Percentiles rank a stretch among this genome's conserved stretches.
These are phyloP conservation scores for Ptychoptera contaminata DNA, from an alignment of 2,888 invertebrate genomes.

Conservation along the genomic window DNA sequence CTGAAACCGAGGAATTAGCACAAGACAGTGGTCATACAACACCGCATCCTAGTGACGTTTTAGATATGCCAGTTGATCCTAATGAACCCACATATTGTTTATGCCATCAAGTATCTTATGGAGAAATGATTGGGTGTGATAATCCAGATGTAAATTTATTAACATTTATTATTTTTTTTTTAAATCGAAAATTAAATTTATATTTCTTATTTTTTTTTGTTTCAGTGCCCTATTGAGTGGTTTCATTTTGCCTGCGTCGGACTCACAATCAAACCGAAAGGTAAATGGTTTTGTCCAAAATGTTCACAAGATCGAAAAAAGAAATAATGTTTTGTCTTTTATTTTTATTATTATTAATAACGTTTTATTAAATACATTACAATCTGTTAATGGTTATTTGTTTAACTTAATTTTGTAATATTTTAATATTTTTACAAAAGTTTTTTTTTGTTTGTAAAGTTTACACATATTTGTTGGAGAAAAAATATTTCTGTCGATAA, in stretches of 20 bases:
- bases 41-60: slow-evolving; percentile 73
- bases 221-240: slow-evolving; percentile 71
- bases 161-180: not conserved
- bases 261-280: slow-evolving; percentile 74
- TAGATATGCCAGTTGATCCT: slow-evolving; percentile 88
- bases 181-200: not conserved
- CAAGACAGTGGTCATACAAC: slow-evolving; percentile 29
- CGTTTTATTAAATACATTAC: too few relatives aligned
- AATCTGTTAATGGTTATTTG: too few relatives aligned
- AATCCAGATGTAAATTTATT: slow-evolving; percentile 45
- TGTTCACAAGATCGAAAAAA: slow-evolving; percentile 70
- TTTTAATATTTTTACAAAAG: too few relatives aligned
- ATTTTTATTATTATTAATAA: not conserved
- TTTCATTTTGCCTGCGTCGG: slow-evolving; percentile 87
- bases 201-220: slow-evolving; percentile 5
- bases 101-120: slow-evolving; percentile 91
- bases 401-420: too few relatives aligned
- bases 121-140: slow-evolving; percentile 92
- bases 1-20: slow-evolving; percentile 37
- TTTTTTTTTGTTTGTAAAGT: too few relatives aligned
- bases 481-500: too few relatives aligned
- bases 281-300: slow-evolving; percentile 90
- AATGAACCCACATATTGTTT: slow-evolving; percentile 98
- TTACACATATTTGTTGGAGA: too few relatives aligned
- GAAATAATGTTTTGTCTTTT: slow-evolving; percentile 37